Evolutionary conservation across 2,797 vertebrate species (phyloP), one percentile per base, ranked within the genome.

Genomic region (Menidia menidia): DNA sequence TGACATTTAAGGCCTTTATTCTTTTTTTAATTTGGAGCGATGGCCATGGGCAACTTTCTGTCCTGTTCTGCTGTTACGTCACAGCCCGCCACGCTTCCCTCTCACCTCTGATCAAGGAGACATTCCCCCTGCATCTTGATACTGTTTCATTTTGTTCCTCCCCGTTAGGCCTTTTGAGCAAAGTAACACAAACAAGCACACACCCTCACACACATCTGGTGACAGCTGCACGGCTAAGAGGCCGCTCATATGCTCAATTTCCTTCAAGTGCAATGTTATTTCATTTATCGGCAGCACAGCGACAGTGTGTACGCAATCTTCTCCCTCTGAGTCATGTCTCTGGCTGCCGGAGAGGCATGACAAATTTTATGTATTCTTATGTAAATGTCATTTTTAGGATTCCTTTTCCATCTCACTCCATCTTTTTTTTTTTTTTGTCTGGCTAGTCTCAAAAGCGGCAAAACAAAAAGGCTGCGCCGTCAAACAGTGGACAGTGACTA

Each of bases 41-140:
- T 25, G 25, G 25, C 25, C 25, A 25, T 4, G 64, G 16, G 2
- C 50, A 60, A 63, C 16, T 66, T 63, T 66, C 61, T 71, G 45
- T 66, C 64, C 62, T 42, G 4, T 71, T 72, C 41, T 15, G 14
- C 42, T 43, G 18, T 69, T 62, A 39, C 68, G 52, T 65, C 30
- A 9, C 64, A 39, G 52, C 31, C 2, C 67, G 58, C 11, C 43
- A 73, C 76, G 61, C 32, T 44, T 68, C 51, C 60, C 35, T 39
- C 68, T 82, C 75, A 73, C 76, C 79, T 88, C 75, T 77, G 77
- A 87, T 81, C 76, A 77, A 84, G 75, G 77, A 83, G 75, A 73
- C 73, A 50, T 82, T 83, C 69, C 55, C 35, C 69, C 71, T 39
- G 64, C 73, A 51, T 85, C 71, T 72, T 76, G 66, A 83, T 74